phyloP scores from a whole-genome alignment of 1,140 invertebrate genomes.

The Spodoptera litura region DNA sequence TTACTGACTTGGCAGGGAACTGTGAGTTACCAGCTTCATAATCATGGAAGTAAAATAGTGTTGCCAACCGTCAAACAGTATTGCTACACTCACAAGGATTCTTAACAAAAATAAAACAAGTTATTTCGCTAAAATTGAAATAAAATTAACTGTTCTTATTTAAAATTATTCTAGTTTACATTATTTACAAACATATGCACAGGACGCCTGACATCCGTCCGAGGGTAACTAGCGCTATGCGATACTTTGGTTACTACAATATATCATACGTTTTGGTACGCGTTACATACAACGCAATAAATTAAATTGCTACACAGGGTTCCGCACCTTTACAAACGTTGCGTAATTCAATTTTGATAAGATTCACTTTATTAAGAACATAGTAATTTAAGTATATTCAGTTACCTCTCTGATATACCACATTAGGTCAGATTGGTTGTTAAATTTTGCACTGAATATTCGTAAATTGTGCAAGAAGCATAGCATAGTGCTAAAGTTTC shows the following conservation, averaged over 20 bases:
- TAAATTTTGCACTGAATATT: slow-evolving; percentile 39
- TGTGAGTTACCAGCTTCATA: slow-evolving; percentile 17
- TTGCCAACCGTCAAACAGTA: slow-evolving; percentile 29
- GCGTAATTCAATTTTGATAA: slow-evolving; percentile 16
- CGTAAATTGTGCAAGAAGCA: slow-evolving; percentile 43
- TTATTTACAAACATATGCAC: slow-evolving; percentile 47
- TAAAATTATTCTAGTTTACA: slow-evolving; percentile 42
- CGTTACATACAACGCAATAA: slow-evolving; percentile 43
- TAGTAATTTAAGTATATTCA: slow-evolving; percentile 24
- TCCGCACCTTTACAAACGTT: slow-evolving; percentile 29
- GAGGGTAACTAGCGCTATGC: slow-evolving; percentile 46
- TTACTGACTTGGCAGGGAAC: neutral
- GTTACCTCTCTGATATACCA: neutral
- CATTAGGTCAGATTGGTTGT: neutral
- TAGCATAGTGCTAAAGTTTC: slow-evolving; percentile 39
- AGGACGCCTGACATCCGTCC: slow-evolving; percentile 36
- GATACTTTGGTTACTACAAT: slow-evolving; percentile 46
- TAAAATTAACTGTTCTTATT: slow-evolving; percentile 42
- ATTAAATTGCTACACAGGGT: slow-evolving; percentile 40
- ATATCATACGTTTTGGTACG: slow-evolving; percentile 46
- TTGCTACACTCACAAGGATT: slow-evolving; percentile 33
- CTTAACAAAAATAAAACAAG: slow-evolving; percentile 47
- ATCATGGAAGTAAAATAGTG: neutral
- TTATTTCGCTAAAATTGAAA: slow-evolving; percentile 40
- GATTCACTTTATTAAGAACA: slow-evolving; percentile 16